Percentiles rank a stretch among this genome's conserved stretches.
Conservation (phyloP, 2,888 invertebrate genomes). For the Gastracanthus pulcherrimus region DNA sequence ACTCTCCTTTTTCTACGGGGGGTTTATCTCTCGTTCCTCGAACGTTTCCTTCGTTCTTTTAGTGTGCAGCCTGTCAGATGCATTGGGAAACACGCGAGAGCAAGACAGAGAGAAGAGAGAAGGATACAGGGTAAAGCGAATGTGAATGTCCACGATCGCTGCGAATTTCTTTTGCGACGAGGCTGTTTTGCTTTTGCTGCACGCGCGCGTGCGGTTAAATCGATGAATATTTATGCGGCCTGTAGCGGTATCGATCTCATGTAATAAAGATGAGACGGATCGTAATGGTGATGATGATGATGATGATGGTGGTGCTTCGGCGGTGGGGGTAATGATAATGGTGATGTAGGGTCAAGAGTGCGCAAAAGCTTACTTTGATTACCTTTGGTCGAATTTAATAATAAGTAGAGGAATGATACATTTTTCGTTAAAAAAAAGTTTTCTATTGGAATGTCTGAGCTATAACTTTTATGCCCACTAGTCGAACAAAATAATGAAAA, state of each 20-base stretch:
- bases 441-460: no score
- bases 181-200: background rate
- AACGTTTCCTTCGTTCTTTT: background rate
- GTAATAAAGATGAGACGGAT: constrained; percentile 27
- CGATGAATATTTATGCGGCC: constrained; percentile 29
- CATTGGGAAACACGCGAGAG: background rate
- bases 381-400: no score
- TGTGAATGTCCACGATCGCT: background rate
- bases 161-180: constrained; percentile 12
- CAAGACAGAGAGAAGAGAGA: background rate
- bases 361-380: no score
- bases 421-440: no score
- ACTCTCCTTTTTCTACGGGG: background rate
- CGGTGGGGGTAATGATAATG: background rate
- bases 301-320: background rate
- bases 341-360: background rate
- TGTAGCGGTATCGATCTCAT: constrained; percentile 23
- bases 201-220: background rate
- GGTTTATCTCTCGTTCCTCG: background rate
- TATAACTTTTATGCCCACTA: no score
- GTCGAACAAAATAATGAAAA: no score
- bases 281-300: background rate
- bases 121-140: background rate
- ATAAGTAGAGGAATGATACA: no score
- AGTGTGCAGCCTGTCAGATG: no score